Evolutionary conservation across 2,888 invertebrate species (phyloP).

Genomic region (Eilema caniola): DNA sequence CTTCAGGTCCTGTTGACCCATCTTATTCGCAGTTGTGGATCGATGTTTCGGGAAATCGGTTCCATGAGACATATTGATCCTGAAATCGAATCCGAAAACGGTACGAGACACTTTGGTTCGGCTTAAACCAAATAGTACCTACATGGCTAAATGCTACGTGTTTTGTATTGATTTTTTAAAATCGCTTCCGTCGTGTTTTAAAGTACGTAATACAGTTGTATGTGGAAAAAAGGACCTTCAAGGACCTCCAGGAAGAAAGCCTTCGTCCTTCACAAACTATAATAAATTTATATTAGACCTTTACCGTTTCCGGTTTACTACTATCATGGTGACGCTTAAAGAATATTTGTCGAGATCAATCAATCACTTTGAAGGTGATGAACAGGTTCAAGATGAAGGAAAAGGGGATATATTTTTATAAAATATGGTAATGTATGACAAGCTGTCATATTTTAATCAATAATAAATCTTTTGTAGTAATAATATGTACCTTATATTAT

Average conservation of each 20-base stretch:
- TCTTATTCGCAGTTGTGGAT: no score
- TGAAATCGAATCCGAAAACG: no score
- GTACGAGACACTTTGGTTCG: no score
- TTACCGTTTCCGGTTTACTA: conserved; percentile 23
- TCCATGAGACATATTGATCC: no score
- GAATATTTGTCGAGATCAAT: background rate
- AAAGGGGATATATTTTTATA: background rate
- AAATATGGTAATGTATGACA: background rate
- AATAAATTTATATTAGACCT: conserved; percentile 35
- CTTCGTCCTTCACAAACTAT: conserved; percentile 41
- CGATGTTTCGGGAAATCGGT: no score
- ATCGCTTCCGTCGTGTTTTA: no score
- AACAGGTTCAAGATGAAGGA: background rate
- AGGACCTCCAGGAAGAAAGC: conserved; percentile 12
- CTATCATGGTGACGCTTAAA: background rate
- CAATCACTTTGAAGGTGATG: background rate
- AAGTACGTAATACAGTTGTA: no score
- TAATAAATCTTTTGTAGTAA: background rate
- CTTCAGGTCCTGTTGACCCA: no score
- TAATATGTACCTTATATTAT: no score
- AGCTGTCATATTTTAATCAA: background rate
- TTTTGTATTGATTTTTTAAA: no score
- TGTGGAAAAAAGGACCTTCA: background rate
- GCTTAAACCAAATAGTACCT: no score
- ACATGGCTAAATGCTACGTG: no score